Percentiles rank a stretch among this genome's conserved stretches.
phyloP scores from a whole-genome alignment of 2,797 vertebrate species.

The Synanceia verrucosa region DNA sequence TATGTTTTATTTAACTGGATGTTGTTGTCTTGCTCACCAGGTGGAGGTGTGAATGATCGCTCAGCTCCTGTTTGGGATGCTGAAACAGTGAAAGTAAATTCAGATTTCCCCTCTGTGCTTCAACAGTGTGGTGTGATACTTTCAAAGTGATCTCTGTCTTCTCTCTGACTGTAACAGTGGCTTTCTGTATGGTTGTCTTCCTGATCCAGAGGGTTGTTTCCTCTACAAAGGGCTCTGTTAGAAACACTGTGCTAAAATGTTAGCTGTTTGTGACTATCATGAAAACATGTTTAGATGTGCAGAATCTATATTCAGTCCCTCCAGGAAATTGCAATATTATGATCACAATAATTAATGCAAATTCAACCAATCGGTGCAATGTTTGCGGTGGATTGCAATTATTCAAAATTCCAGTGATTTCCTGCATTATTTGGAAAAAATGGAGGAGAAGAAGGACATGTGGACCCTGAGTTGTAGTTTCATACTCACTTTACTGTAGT shows the following conservation, averaged over 20 bases:
- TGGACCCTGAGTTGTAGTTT: too few species aligned
- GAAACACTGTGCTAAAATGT: background rate
- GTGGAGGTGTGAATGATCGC: background rate
- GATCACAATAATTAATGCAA: too few species aligned
- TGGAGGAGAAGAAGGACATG: too few species aligned
- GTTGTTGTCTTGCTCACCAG: slow-evolving; percentile 15
- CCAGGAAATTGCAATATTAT: too few species aligned
- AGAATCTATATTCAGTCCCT: too few species aligned
- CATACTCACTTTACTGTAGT: too few species aligned
- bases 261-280: too few species aligned
- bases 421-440: too few species aligned
- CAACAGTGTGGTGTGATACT: background rate
- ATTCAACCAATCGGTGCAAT: too few species aligned
- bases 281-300: too few species aligned
- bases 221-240: background rate
- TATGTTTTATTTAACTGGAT: background rate
- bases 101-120: background rate
- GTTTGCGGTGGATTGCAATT: too few species aligned
- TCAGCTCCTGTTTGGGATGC: fast-evolving
- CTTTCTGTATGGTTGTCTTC: background rate
- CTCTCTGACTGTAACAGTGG: background rate
- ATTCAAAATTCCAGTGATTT: too few species aligned
- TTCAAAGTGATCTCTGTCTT: background rate
- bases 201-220: background rate
- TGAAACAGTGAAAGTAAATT: slow-evolving; percentile 35